phyloP scores from a whole-genome alignment of 2,888 invertebrate species.

The Seira ritae region DNA sequence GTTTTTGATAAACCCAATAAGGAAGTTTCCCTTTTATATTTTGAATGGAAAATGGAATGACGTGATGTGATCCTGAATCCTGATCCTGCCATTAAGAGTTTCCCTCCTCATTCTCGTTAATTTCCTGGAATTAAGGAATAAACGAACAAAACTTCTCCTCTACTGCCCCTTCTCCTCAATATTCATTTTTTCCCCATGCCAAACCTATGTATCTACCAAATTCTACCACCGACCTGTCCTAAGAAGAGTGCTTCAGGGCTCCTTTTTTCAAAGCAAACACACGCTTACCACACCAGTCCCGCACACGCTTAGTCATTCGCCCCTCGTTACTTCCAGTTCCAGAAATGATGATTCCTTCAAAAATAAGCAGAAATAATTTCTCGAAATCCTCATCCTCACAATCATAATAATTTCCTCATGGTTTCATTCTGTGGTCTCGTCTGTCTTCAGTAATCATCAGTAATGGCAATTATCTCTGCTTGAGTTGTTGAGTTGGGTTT shows the following conservation, averaged over 20 bases:
- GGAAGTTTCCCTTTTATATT: too few species aligned
- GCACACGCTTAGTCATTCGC: background rate
- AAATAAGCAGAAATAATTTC: slow-evolving; percentile 31
- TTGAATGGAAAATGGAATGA: background rate
- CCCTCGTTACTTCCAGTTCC: slow-evolving; percentile 10
- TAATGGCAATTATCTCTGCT: slow-evolving; percentile 1
- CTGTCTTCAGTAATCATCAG: background rate
- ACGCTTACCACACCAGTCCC: background rate
- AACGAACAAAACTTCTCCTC: background rate
- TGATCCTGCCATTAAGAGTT: slow-evolving; percentile 50
- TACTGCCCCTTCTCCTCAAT: background rate
- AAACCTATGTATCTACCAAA: too few species aligned
- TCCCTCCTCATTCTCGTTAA: slow-evolving; percentile 34
- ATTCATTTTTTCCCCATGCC: too few species aligned
- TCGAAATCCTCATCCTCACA: background rate
- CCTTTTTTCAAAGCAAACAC: too few species aligned
- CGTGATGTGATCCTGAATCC: background rate
- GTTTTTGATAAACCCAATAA: too few species aligned
- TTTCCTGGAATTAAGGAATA: slow-evolving; percentile 29
- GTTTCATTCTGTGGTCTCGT: slow-evolving; percentile 32
- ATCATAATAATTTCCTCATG: slow-evolving; percentile 1
- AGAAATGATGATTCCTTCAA: slow-evolving; percentile 44
- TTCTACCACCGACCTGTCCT: background rate
- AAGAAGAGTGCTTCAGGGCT: too few species aligned
- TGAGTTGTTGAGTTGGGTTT: too few species aligned